Conservation (phyloP, 2,113 vertebrate species). For the Amblyornis subalaris region DNA sequence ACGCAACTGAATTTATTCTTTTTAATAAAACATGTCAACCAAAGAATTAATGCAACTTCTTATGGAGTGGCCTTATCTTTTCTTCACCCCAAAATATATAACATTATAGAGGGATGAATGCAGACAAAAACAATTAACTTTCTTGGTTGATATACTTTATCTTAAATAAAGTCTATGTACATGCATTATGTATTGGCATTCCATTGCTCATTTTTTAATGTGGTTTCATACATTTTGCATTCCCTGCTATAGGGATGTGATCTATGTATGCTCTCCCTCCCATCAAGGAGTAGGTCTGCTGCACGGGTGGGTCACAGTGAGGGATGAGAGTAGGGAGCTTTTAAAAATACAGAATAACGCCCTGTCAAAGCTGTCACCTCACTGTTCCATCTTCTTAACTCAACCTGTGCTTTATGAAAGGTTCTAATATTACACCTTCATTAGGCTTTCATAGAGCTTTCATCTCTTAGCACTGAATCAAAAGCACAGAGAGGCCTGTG, state of each 20-base stretch:
- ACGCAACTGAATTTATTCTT: slow-evolving; percentile 74
- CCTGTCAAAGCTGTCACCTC: neutral
- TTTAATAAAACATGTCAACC: slow-evolving; percentile 78
- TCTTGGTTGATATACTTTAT: slow-evolving; percentile 37
- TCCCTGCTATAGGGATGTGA: neutral
- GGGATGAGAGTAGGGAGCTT: neutral
- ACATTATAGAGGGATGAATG: slow-evolving; percentile 19
- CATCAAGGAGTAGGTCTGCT: neutral
- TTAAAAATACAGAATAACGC: slow-evolving; percentile 21
- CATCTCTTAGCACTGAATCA: neutral
- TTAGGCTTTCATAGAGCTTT: neutral
- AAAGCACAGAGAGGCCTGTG: accelerated
- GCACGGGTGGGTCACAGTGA: neutral
- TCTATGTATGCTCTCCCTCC: neutral
- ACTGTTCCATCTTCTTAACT: neutral
- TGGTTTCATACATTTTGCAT: neutral
- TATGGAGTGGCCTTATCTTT: slow-evolving; percentile 12
- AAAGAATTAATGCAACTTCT: slow-evolving; percentile 57
- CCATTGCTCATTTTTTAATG: slow-evolving; percentile 15
- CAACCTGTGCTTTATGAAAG: neutral
- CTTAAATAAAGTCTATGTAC: slow-evolving; percentile 40
- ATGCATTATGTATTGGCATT: slow-evolving; percentile 15
- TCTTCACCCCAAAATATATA: slow-evolving; percentile 28
- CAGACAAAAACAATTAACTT: slow-evolving; percentile 66
- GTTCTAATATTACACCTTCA: neutral